Base-by-base conservation (phyloP, 2,113 vertebrate genomes). In the Megalops atlanticus region DNA sequence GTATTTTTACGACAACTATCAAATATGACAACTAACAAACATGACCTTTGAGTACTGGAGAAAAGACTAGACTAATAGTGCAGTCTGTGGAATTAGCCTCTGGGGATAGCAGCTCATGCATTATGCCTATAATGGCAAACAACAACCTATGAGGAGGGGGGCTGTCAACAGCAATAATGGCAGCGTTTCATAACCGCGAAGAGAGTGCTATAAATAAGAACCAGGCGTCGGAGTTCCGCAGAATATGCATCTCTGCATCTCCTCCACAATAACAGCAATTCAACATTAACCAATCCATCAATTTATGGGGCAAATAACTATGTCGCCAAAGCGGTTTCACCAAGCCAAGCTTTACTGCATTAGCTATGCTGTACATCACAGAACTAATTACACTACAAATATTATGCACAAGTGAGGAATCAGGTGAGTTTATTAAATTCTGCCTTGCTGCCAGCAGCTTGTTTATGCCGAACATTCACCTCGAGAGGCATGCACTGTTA, bases 1-100 rank as follows among this genome's bases (percentile, higher is more conserved):
- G 24, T 64, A 64, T 64, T 64, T 54, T 64, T 64, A 64, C 24
- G n/a, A 64, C 58, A 64, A 64, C 58, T 27, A 64, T 64, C 58
- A 64, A 64, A 64, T 76, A 41, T 71, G 81, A 64, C 52, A 69
- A 39, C 16, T 31, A 8, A 33, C n/a, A 43, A 33, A 81, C 36
- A 24, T 81, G 79, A 75, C 79, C 81, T 82, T 85, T 85, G 27
- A 74, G 78, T 64, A 31, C 18, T 12, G 35, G n/a, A 21, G 6
- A 39, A 15, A 14, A 21, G 68, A 35, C 33, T 49, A 21, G 47
- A 64, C 49, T 75, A 58, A 16, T 33, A 64, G n/a, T 31, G n/a
- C 58, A 64, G 58, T 33, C 41, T 43, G 73, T 18, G 43, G 40
- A 58, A 38, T 45, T 72, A 33, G 33, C 38, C 27, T 43, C 69